Evolutionary conservation across 2,797 vertebrate species (phyloP).

Genomic region (Spheniscus humboldti): DNA sequence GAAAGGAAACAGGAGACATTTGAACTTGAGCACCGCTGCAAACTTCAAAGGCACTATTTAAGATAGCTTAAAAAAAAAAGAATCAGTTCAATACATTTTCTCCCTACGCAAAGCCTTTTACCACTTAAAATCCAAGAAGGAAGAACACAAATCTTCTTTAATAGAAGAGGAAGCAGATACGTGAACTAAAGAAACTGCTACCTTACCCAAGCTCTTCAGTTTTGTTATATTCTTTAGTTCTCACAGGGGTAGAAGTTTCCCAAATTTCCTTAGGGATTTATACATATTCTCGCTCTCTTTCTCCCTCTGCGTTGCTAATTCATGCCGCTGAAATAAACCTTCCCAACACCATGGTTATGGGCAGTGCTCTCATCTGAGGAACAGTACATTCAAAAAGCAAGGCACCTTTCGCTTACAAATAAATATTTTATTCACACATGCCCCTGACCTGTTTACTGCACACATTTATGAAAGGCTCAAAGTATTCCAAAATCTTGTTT

Average conservation of each 20-base stretch:
- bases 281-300: background rate
- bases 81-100: background rate
- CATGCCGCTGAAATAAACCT: background rate
- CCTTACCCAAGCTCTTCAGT: background rate
- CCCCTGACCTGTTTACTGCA: background rate
- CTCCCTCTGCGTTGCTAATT: background rate
- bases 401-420: background rate
- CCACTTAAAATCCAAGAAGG: background rate
- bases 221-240: background rate
- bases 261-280: background rate
- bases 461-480: background rate
- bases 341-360: background rate
- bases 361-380: background rate
- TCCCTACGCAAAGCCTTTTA: slow-evolving; percentile 5
- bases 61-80: background rate
- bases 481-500: background rate
- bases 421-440: background rate
- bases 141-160: background rate
- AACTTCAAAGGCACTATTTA: slow-evolving; percentile 50
- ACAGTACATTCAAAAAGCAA: background rate
- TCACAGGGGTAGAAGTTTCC: background rate
- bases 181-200: background rate
- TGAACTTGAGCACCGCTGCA: slow-evolving; percentile 36
- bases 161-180: background rate
- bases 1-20: slow-evolving; percentile 51